Evolutionary conservation across 2,797 vertebrate species (phyloP).

Genomic region (Amblyopsis hoosieri): DNA sequence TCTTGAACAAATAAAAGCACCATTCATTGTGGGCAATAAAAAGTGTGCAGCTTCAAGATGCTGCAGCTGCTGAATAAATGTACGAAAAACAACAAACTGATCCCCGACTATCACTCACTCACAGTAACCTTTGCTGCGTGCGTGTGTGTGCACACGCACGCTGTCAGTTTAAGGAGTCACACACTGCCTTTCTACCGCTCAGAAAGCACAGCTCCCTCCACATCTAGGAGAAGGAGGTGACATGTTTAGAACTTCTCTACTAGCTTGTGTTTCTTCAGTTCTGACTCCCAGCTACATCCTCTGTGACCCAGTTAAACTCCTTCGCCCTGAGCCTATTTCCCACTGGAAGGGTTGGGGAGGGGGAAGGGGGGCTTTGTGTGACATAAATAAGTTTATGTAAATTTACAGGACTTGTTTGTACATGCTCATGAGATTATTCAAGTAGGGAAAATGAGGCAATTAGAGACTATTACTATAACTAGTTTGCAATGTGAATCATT

Average conservation of each 20-base stretch:
- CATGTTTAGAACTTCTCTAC: slow-evolving; percentile 23
- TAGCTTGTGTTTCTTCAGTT: slow-evolving; percentile 41
- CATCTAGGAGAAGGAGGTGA: slow-evolving; percentile 16
- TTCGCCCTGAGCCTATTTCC: slow-evolving; percentile 61
- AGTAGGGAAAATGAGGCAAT: slow-evolving; percentile 1
- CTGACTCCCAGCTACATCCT: slow-evolving; percentile 43
- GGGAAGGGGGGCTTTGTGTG: slow-evolving; percentile 21
- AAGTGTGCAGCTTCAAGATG: background rate
- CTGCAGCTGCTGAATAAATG: slow-evolving; percentile 13
- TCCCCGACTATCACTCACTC: background rate
- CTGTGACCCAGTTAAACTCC: slow-evolving; percentile 69
- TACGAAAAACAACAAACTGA: background rate
- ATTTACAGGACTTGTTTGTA: slow-evolving; percentile 29
- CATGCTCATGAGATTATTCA: slow-evolving; percentile 23
- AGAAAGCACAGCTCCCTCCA: slow-evolving; percentile 15
- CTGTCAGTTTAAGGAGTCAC: slow-evolving; percentile 5
- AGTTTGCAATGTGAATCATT: slow-evolving; percentile 22
- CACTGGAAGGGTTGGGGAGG: slow-evolving; percentile 12
- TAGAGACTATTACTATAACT: background rate
- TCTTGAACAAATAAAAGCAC: background rate
- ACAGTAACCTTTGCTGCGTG: background rate
- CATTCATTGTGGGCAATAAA: background rate
- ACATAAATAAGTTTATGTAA: slow-evolving; percentile 58
- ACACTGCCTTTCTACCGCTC: slow-evolving; percentile 12
- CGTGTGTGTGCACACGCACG: no score